A percentile compares a stretch with the other conserved stretches of the same genome.
Evolutionary conservation across 2,113 vertebrate genomes (phyloP).

Genomic region (Chloropsis hardwickii): DNA sequence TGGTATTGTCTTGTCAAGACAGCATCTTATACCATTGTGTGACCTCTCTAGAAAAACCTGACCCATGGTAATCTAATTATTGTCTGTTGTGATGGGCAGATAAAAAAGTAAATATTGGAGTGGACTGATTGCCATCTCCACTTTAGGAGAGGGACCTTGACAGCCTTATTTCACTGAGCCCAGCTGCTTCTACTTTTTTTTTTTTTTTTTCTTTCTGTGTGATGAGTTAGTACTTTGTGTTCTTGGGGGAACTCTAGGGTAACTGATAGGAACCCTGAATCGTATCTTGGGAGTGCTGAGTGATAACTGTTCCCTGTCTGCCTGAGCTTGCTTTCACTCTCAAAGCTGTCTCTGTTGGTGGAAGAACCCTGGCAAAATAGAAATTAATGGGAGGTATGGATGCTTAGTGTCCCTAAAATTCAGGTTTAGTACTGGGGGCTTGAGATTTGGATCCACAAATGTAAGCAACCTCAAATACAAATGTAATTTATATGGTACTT

Average conservation of each 20-base stretch:
- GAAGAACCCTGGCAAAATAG: background rate
- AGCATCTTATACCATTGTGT: background rate
- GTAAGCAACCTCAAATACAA: background rate
- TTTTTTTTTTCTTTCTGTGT: background rate
- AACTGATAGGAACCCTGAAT: background rate
- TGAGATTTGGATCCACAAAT: background rate
- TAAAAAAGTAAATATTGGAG: slow-evolving; percentile 61
- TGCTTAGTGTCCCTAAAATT: background rate
- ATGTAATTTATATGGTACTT: background rate
- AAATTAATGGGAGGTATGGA: background rate
- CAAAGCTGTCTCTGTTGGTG: background rate
- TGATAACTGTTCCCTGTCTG: background rate
- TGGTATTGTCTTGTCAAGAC: background rate
- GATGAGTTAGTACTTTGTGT: background rate
- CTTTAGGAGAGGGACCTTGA: slow-evolving; percentile 40
- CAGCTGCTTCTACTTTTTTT: background rate
- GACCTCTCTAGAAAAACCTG: slow-evolving; percentile 23
- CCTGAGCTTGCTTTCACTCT: background rate
- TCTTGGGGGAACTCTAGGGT: background rate
- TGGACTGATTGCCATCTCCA: slow-evolving; percentile 43
- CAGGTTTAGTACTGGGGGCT: background rate
- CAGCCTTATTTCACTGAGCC: slow-evolving; percentile 6
- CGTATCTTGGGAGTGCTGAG: background rate
- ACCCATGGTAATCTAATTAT: slow-evolving; percentile 61
- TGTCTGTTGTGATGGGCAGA: slow-evolving; percentile 41